phyloP scores from a whole-genome alignment of 2,113 vertebrate species.

The Lynx canadensis region DNA sequence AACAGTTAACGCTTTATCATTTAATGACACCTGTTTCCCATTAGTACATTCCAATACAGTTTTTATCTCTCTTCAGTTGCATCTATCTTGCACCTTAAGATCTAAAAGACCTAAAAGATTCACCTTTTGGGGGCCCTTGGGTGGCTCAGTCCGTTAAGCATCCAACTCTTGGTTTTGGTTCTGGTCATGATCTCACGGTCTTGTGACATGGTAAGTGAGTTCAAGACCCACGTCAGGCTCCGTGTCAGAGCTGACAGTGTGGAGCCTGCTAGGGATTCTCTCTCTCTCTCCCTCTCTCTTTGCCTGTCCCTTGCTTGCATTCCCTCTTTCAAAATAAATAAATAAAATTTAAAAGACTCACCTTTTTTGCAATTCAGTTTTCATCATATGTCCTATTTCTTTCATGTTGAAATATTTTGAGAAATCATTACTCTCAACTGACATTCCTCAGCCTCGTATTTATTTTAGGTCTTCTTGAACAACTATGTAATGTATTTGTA shows the following conservation, averaged over 20 bases:
- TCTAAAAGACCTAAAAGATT: neutral
- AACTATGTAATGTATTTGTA: neutral
- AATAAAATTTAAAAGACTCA: neutral
- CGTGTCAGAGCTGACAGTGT: too few relatives aligned
- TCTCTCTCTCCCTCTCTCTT: too few relatives aligned
- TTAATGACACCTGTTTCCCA: neutral
- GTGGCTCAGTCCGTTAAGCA: too few relatives aligned
- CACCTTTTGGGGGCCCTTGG: too few relatives aligned
- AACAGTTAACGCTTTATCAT: neutral
- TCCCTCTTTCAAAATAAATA: too few relatives aligned
- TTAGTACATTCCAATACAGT: neutral
- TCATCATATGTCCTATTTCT: neutral
- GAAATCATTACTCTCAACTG: neutral
- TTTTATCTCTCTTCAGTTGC: constrained; percentile 6
- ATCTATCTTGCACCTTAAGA: neutral
- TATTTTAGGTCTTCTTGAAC: neutral
- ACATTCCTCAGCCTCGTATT: neutral
- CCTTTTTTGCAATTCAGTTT: neutral
- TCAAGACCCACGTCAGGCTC: too few relatives aligned
- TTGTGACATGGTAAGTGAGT: too few relatives aligned
- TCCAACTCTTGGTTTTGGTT: too few relatives aligned
- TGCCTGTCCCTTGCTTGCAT: too few relatives aligned
- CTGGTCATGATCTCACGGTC: too few relatives aligned
- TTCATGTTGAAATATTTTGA: neutral
- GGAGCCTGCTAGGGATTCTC: too few relatives aligned